Base-by-base conservation (phyloP, 2,113 vertebrate genomes). In the Psilopsiagon aymara region DNA sequence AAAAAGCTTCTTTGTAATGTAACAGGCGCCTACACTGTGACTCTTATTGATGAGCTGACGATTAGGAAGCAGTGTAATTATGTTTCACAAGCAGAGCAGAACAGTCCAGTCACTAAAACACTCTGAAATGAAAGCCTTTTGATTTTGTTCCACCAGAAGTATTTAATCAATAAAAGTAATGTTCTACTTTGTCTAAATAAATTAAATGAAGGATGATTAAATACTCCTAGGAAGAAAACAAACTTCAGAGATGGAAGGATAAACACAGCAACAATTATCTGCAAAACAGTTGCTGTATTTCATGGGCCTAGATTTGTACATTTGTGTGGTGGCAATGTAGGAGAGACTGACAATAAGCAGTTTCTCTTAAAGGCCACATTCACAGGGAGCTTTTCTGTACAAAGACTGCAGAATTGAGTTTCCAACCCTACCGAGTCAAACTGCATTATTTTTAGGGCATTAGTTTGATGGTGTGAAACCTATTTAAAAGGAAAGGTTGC, bases 41-140 rank as follows among this genome's bases (percentile, higher is more conserved):
- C 95, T 97, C 96, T 91, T 97, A 95, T 93, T 98, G 97, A 97
- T 97, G 96, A 98, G 76, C 86, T 96, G 96, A 95, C 95, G 97
- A 98, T 97, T 96, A 97, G 97, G 95, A 97, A 96, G 92, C 88
- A 92, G 87, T n/a, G 60, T 98, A 98, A 98, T 98, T 98, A 97
- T 96, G 94, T 95, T 97, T 95, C 83, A 92, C 94, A 96, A 95
- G 94, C 96, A 96, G 96, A 97, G 94, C 98, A 98, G 97, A 97
- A 97, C 95, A 96, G 97, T 95, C 94, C 95, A 96, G 92, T 95
- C 59, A 92, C 94, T 96, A 96, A 97, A 98, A 97, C 91, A 80
- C 84, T 94, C 94, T 96, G 97, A 93, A 97, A 96, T 94, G 88
- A 97, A 97, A 97, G 96, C 88, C 95, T 97, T 97, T 97, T 97